Evolutionary conservation across 2,113 vertebrate genomes (phyloP).

Genomic region (Boleophthalmus pectinirostris): DNA sequence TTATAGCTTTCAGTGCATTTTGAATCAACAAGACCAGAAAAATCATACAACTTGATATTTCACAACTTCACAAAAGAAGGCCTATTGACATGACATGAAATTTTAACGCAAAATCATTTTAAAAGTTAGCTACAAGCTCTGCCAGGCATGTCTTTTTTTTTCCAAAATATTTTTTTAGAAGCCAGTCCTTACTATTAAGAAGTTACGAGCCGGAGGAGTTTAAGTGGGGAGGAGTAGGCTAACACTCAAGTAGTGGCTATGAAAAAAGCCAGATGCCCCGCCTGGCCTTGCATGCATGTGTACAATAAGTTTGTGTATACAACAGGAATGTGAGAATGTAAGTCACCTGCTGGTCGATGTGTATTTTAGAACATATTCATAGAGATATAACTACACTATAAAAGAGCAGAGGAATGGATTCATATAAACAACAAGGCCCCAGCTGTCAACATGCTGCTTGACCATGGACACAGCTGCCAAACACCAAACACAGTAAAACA

Average conservation of each 20-base stretch:
- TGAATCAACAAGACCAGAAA: constrained; percentile 21
- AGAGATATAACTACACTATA: constrained; percentile 49
- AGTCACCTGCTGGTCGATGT: constrained; percentile 41
- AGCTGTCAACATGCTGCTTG: constrained; percentile 64
- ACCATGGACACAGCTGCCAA: constrained; percentile 59
- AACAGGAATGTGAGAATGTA: constrained; percentile 6
- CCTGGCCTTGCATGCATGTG: constrained; percentile 28
- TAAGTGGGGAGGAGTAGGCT: neutral
- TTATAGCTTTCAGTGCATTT: constrained; percentile 25
- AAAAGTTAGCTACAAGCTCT: constrained; percentile 33
- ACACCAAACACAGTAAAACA: constrained; percentile 36
- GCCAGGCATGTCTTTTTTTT: constrained; percentile 33
- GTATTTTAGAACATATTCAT: constrained; percentile 41
- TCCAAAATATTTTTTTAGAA: constrained; percentile 23
- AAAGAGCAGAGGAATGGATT: constrained; percentile 38
- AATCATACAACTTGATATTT: constrained; percentile 49
- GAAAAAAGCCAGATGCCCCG: constrained; percentile 56
- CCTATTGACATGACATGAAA: constrained; percentile 48
- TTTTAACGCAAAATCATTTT: constrained; percentile 22
- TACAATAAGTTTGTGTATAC: constrained; percentile 24
- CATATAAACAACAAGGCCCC: constrained; percentile 61
- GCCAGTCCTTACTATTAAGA: constrained; percentile 40
- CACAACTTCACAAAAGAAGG: constrained; percentile 40
- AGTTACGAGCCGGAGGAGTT: constrained; percentile 40
- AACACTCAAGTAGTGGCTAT: constrained; percentile 32